Base-by-base conservation (phyloP, 2,797 vertebrate species). In the Agapornis canus region DNA sequence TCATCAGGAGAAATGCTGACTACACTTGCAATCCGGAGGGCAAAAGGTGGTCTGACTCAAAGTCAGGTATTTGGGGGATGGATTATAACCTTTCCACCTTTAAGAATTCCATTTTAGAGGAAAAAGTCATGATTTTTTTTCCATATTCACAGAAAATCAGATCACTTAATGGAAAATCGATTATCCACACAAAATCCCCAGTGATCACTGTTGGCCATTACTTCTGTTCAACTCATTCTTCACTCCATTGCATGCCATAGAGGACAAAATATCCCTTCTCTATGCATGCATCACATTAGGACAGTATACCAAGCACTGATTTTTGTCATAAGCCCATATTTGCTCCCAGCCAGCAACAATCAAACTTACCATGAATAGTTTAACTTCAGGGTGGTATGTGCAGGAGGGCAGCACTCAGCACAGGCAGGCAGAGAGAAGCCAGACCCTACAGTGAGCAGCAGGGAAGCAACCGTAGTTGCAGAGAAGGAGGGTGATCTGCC, bases 231-330 rank as follows among this genome's bases (percentile, higher is more conserved):
- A 43, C 11, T n/a, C 10, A 1, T 68, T 72, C 52, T 66, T 43
- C 40, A 77, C 17, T 35, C 31, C 23, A 25, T 3, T 45, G 1
- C 19, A 54, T 84, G 48, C 35, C 40, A 11, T 13, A 37, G 68
- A n/a, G n/a, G 59, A 32, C 18, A 32, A 82, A 52, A 54, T 13
- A 25, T 37, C 75, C 78, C 17, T 65, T 61, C n/a, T 47, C 81
- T 47, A 11, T 2, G 11, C 1, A 0, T 4, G 29, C 11, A 9
- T 23, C 14, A 0, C 19, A 4, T 23, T 13, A 35, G 13, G 31
- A 39, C 10, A 20, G 32, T 40, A 32, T 21, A 71, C 3, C 2
- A 1, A 10, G 27, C 40, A 12, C 6, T 13, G 61, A 29, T 37
- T 83, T 80, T 54, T 37, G 15, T 31, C 35, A 15, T 2, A 60